phyloP scores from a whole-genome alignment of 2,888 invertebrate species.

The Hyalella azteca region DNA sequence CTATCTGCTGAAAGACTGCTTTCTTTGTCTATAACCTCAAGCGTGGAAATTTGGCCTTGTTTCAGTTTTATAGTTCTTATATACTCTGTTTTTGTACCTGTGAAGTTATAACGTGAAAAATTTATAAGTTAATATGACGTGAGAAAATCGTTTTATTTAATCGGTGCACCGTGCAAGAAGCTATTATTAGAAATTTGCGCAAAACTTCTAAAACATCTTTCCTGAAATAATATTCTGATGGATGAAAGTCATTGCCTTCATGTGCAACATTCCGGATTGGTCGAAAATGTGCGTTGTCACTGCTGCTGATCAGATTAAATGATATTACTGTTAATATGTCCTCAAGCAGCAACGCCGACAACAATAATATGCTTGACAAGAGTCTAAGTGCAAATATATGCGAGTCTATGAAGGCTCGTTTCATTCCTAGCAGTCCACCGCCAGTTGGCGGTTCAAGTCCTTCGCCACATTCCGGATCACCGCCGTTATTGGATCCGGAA shows the following conservation, averaged over 20 bases:
- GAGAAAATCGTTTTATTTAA: too few relatives aligned
- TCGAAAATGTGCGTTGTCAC: not conserved
- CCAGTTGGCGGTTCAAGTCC: conserved; percentile 16
- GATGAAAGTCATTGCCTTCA: too few relatives aligned
- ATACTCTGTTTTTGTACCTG: too few relatives aligned
- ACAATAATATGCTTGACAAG: conserved; percentile 37
- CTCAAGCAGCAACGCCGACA: conserved; percentile 22
- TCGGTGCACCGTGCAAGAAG: too few relatives aligned
- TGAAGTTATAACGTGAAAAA: too few relatives aligned
- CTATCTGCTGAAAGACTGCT: not conserved
- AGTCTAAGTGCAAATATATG: conserved; percentile 24
- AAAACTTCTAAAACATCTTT: too few relatives aligned
- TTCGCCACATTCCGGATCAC: conserved; percentile 16
- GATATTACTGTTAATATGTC: conserved; percentile 21
- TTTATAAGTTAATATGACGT: too few relatives aligned
- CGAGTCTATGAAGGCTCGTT: conserved; percentile 35
- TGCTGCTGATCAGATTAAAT: conserved; percentile 2
- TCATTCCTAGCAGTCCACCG: conserved; percentile 23
- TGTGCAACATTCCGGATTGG: not conserved
- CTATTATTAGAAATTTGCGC: too few relatives aligned
- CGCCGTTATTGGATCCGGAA: conserved; percentile 24
- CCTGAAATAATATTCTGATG: too few relatives aligned
- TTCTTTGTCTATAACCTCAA: conserved; percentile 13
- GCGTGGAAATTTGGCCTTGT: not conserved
- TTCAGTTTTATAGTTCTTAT: too few relatives aligned